Percentiles rank a stretch among this genome's conserved stretches.
Conservation (phyloP, 2,113 vertebrate genomes). For the Heliornis fulica region DNA sequence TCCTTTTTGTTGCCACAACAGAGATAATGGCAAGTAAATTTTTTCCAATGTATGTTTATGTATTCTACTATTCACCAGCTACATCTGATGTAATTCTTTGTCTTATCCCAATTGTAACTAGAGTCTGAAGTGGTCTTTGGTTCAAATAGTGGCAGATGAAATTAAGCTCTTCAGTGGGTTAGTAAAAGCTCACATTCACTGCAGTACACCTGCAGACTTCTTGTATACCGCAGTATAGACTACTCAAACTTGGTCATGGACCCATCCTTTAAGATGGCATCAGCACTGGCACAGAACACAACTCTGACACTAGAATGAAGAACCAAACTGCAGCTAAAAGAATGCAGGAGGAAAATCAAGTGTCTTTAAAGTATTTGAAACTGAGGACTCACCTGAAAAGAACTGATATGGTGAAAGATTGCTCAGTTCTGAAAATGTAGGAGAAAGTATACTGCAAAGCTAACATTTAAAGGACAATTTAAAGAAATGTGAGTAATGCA, state of each 20-base stretch:
- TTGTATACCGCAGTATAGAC: background rate
- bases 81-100: background rate
- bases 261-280: background rate
- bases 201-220: background rate
- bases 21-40: background rate
- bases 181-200: background rate
- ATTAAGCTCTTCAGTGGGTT: background rate
- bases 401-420: background rate
- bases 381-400: background rate
- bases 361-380: background rate
- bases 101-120: background rate
- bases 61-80: background rate
- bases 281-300: background rate
- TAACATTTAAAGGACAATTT: background rate
- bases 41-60: background rate
- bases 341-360: background rate
- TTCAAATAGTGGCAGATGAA: background rate
- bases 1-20: background rate
- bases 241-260: background rate
- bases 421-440: background rate
- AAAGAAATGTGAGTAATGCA: background rate
- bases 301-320: background rate
- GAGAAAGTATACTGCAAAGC: background rate
- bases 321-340: background rate
- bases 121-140: background rate